Evolutionary conservation across 2,113 vertebrate genomes (phyloP), one percentile per base, ranked within the genome.

Genomic region (Xiphophorus maculatus): DNA sequence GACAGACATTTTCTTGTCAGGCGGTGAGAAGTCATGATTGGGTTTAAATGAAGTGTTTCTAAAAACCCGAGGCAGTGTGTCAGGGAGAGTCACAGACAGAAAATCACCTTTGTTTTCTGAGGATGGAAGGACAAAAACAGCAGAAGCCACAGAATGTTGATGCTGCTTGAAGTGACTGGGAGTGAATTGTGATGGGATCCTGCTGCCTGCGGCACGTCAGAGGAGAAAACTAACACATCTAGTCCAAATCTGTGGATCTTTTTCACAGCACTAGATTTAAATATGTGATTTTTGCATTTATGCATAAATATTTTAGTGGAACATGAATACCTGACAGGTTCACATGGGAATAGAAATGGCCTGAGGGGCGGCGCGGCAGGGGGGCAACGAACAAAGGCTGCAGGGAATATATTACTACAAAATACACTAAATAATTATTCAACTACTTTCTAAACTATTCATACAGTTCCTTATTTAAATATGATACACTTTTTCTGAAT

Each of bases 71-170:
- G 19, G 6, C 11, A 5, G 17, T 8, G 10, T 68, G 30, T 69
- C 48, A 25, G 29, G 22, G 22, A n/a, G 42, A 29, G 1, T 37
- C 64, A 5, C 15, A 28, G 8, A 2, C 33, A 71, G 28, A 71
- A 66, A 48, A 63, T 27, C 5, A 8, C 33, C 11, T 80, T 37
- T 8, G 10, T 37, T 63, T 69, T 35, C 48, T 11, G 19, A 44
- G 29, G 2, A 0, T 30, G 7, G 27, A 63, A 71, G 27, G 48
- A 17, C 11, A 32, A 0, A 27, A 12, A 66, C 1, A 3, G 44
- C 17, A 15, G 1, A 64, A 77, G 63, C 29, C 30, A 5, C 27
- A 61, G 83, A 84, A 85, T 85, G 48, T 58, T 58, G 73, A 82
- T 82, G 85, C 73, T 0, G 42, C 54, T 32, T 1, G 25, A 63